A percentile compares a stretch with the other conserved stretches of the same genome.
Conservation (phyloP, 2,888 invertebrate species). For the Ceraclea dissimilis region DNA sequence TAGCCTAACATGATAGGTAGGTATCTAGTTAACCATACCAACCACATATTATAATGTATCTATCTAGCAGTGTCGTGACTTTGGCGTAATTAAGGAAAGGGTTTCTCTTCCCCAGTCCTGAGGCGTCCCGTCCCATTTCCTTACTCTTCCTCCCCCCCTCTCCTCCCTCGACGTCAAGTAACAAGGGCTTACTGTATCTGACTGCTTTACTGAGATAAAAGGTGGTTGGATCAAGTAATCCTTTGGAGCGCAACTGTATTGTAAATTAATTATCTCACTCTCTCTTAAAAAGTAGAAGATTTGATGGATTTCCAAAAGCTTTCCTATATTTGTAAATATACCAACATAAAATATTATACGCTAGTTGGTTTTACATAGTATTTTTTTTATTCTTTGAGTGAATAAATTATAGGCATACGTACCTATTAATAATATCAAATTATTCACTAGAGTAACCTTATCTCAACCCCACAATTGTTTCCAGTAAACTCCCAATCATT, state of each 20-base stretch:
- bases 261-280: background rate
- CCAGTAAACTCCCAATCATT: too few species aligned
- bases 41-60: too few species aligned
- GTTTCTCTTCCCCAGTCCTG: background rate
- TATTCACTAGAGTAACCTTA: too few species aligned
- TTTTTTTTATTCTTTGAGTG: too few species aligned
- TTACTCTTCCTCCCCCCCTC: background rate
- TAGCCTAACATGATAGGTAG: too few species aligned
- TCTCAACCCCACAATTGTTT: too few species aligned
- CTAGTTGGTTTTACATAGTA: too few species aligned
- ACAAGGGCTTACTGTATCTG: background rate
- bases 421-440: too few species aligned
- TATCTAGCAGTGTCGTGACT: background rate
- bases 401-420: too few species aligned
- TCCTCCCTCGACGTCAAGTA: background rate
- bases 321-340: too few species aligned
- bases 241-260: background rate
- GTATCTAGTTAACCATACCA: slow-evolving; percentile 6
- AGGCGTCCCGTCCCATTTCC: background rate
- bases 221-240: background rate
- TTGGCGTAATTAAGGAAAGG: slow-evolving; percentile 8
- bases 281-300: background rate
- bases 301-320: background rate
- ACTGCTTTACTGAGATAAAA: slow-evolving; percentile 10
- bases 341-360: too few species aligned